Evolutionary conservation across 2,888 invertebrate genomes (phyloP).

Genomic region (Bembecia ichneumoniformis): DNA sequence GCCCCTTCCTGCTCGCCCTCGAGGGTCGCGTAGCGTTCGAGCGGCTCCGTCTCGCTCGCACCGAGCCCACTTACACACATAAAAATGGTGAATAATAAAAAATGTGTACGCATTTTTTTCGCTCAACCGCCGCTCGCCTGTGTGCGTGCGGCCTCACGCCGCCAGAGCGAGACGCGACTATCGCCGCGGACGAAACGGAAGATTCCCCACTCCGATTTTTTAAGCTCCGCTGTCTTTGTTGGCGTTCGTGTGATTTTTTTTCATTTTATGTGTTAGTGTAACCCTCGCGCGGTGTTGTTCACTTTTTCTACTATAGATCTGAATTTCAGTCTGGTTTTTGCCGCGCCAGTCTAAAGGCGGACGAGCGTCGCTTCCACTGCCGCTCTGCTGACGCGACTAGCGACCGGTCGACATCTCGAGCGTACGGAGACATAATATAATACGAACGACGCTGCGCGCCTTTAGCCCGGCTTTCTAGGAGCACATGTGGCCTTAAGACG

Average conservation of each 20-base stretch:
- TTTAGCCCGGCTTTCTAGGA: constrained; percentile 49
- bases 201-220: constrained; percentile 66
- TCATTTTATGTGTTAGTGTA: constrained; percentile 73
- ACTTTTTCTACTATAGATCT: constrained; percentile 75
- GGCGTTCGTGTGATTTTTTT: constrained; percentile 68
- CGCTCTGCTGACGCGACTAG: constrained; percentile 56
- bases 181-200: constrained; percentile 26
- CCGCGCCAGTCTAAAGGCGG: constrained; percentile 71
- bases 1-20: constrained; percentile 38
- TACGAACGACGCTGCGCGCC: constrained; percentile 26
- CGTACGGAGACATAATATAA: constrained; percentile 16
- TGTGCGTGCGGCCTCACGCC: constrained; percentile 67
- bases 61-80: constrained; percentile 71
- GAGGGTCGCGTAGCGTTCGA: constrained; percentile 22
- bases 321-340: constrained; percentile 74
- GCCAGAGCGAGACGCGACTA: constrained; percentile 43
- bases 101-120: constrained; percentile 74
- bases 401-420: constrained; percentile 38
- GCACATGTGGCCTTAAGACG: constrained; percentile 52
- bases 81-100: constrained; percentile 73
- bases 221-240: constrained; percentile 62
- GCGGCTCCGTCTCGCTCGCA: constrained; percentile 40
- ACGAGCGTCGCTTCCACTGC: constrained; percentile 61
- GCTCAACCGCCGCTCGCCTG: constrained; percentile 54
- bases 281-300: constrained; percentile 71